Conservation (phyloP, 2,888 invertebrate genomes). For the Stenchaetothrips biformis region DNA sequence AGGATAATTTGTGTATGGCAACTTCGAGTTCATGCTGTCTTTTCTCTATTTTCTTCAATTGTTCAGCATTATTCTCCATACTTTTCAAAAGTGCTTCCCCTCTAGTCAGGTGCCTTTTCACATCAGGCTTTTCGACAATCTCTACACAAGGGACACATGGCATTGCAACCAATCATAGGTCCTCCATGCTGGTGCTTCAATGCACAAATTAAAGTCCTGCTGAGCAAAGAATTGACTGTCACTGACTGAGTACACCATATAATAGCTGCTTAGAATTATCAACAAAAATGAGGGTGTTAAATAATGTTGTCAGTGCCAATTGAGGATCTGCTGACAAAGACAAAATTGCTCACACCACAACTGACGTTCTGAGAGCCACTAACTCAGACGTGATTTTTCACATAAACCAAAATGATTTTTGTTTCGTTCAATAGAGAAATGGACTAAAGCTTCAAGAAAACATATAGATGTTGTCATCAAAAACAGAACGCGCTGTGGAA, state of each 20-base stretch:
- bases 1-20: constrained; percentile 5
- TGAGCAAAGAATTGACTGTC: constrained; percentile 4
- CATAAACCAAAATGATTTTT: no score
- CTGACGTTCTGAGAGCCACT: not conserved
- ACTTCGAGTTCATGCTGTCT: constrained; percentile 15
- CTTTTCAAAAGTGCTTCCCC: constrained; percentile 11
- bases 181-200: not conserved
- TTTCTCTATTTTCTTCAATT: constrained; percentile 15
- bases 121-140: constrained; percentile 8
- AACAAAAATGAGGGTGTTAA: not conserved
- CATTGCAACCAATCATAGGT: constrained; percentile 11
- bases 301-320: not conserved
- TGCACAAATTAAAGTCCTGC: constrained; percentile 7
- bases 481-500: not conserved
- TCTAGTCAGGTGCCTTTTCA: not conserved
- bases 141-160: constrained; percentile 2
- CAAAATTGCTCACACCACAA: not conserved
- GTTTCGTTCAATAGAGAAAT: not conserved
- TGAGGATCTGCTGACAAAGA: not conserved
- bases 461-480: not conserved
- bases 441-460: not conserved
- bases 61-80: constrained; percentile 12
- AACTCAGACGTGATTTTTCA: not conserved
- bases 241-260: not conserved
- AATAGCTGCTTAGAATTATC: no score